Evolutionary conservation across 2,797 vertebrate genomes (phyloP).

Genomic region (Hemibagrus guttatus): DNA sequence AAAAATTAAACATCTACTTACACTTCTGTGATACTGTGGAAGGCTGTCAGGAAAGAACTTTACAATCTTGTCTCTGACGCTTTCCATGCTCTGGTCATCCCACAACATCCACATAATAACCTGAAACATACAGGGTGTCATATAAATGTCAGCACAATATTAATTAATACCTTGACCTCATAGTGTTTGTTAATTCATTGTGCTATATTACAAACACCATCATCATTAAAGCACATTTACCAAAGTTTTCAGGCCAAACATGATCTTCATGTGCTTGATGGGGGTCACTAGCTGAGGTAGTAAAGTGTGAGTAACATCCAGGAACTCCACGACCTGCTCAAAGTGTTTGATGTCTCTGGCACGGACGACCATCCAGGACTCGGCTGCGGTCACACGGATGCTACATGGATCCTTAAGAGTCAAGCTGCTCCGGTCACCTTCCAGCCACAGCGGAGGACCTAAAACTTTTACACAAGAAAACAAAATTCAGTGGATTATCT

Average conservation of each 20-base stretch:
- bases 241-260: conserved; percentile 77
- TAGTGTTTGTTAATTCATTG: neutral
- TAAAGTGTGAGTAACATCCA: conserved; percentile 64
- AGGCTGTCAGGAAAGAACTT: conserved; percentile 69
- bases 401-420: conserved; percentile 64
- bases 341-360: conserved; percentile 63
- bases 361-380: conserved; percentile 62
- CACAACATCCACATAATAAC: conserved; percentile 73
- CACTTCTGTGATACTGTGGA: conserved; percentile 65
- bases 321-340: conserved; percentile 62
- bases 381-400: conserved; percentile 67
- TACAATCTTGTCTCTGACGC: conserved; percentile 63
- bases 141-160: neutral
- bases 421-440: conserved; percentile 61
- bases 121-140: conserved; percentile 54
- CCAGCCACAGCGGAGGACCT: conserved; percentile 61
- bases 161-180: neutral
- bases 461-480: conserved; percentile 56
- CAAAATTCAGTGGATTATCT: neutral
- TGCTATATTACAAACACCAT: neutral
- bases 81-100: conserved; percentile 53
- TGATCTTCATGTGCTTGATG: conserved; percentile 80
- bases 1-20: conserved; percentile 64
- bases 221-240: conserved; percentile 51
- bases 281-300: conserved; percentile 67